Evolutionary conservation across 2,888 invertebrate genomes (phyloP), one percentile per base, ranked within the genome.

Genomic region (Cephus pygmeus): DNA sequence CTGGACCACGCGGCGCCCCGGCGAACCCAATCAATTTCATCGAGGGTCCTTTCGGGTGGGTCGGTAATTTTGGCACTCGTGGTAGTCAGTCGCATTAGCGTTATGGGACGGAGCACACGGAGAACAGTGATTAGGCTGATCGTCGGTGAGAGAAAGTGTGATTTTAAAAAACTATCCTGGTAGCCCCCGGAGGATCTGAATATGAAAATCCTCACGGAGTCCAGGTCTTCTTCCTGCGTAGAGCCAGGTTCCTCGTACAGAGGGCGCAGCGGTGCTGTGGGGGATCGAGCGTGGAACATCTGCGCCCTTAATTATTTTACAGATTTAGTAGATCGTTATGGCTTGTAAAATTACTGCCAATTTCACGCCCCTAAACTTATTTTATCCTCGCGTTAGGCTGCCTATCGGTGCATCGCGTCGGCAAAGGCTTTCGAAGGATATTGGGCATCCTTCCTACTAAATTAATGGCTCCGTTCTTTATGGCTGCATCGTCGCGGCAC

Each of bases 321-420:
- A 88, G 91, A 91, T 91, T 91, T 91, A 91, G 90, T 91, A 89
- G 91, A 91, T 91, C 91, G 91, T 91, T 91, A 91, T 90, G 90
- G 91, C 91, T 91, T 90, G 91, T 91, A 91, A 91, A 91, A 91
- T 91, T 91, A 91, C 91, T 89, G 87, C 88, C 91, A 91, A 91
- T 91, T 91, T 91, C 91, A 91, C 91, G 91, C 89, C 89, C 89
- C 88, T 90, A 90, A 91, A 88, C 88, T 88, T 89, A 89, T 89
- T 91, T 90, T 88, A 89, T 89, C 88, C 88, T 86, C 86, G 85
- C 84, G 82, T 84, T 56, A 83, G 81, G 84, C 85, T 84, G 84
- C 84, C 87, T 87, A 86, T 86, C 87, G 84, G 83, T 83, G 84
- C 81, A 84, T 85, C 85, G 84, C 85, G 56, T 56, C 56, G 84